These are phyloP conservation scores for Sinocyclocheilus anophthalmus DNA, from an alignment of 2,113 vertebrate genomes.

Conservation along the genomic window DNA sequence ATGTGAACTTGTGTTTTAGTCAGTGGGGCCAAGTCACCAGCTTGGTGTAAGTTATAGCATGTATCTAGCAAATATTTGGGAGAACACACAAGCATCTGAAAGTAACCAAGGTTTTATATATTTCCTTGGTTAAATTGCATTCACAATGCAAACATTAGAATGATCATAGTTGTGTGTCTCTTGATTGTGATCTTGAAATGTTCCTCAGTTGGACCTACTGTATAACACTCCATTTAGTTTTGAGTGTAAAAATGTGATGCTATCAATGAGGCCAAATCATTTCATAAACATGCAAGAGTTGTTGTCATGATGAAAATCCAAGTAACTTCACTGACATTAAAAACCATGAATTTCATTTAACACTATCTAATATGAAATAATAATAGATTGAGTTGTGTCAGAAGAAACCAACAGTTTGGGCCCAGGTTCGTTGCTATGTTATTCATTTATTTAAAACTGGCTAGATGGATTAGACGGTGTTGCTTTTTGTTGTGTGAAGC, in stretches of 20 bases:
- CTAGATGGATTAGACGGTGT: background rate
- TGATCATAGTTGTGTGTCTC: background rate
- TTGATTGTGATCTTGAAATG: background rate
- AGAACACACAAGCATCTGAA: background rate
- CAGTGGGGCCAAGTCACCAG: slow-evolving; percentile 38
- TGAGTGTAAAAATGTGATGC: slow-evolving; percentile 1
- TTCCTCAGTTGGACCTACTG: slow-evolving; percentile 14
- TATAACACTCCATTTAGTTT: slow-evolving; percentile 39
- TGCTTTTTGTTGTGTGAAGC: background rate
- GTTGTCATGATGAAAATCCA: no score
- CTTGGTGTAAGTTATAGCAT: background rate
- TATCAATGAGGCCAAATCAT: background rate
- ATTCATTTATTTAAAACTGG: slow-evolving; percentile 4
- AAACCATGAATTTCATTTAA: no score
- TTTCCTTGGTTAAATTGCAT: background rate
- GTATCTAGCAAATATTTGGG: background rate
- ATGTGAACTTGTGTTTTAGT: slow-evolving; percentile 14
- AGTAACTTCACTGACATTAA: background rate
- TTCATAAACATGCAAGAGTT: background rate
- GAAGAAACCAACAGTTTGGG: background rate
- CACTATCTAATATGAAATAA: no score
- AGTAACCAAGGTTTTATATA: slow-evolving; percentile 22
- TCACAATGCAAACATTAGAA: background rate
- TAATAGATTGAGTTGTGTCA: background rate
- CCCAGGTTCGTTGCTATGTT: background rate